These are phyloP conservation scores for Glaucopsyche alexis DNA, from an alignment of 2,888 invertebrate genomes.

Conservation along the genomic window DNA sequence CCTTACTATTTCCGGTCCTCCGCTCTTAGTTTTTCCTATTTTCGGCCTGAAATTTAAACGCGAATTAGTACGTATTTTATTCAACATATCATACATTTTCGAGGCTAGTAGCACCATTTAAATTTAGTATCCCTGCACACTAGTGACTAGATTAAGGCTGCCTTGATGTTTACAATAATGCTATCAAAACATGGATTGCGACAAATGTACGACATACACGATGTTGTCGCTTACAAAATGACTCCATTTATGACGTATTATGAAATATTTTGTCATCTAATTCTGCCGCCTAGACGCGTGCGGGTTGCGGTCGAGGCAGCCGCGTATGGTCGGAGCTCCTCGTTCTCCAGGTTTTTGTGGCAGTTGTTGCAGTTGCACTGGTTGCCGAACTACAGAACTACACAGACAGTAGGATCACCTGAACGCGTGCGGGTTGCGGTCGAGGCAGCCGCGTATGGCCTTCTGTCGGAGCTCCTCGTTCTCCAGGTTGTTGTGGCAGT, in stretches of 20 bases:
- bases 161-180: too few relatives aligned
- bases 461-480: conserved; percentile 96
- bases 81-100: background rate
- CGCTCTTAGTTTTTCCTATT: conserved; percentile 91
- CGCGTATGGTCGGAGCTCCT: conserved; percentile 95
- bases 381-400: conserved; percentile 89
- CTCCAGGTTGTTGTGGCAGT: conserved; percentile 97
- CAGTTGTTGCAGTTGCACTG: conserved; percentile 99
- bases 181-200: too few relatives aligned
- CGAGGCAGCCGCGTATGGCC: conserved; percentile 96
- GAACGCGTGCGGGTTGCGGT: conserved; percentile 98
- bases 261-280: too few relatives aligned
- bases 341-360: conserved; percentile 96
- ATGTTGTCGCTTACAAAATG: too few relatives aligned
- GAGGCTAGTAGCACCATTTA: too few relatives aligned
- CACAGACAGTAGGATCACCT: conserved; percentile 57
- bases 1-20: conserved; percentile 87
- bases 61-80: background rate
- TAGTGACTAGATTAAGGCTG: too few relatives aligned
- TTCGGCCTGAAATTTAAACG: conserved; percentile 86
- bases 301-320: conserved; percentile 97
- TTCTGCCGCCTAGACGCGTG: conserved; percentile 88
- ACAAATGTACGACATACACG: too few relatives aligned
- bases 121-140: too few relatives aligned
- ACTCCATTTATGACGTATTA: too few relatives aligned